Conservation (phyloP, 2,113 vertebrate genomes). For the Asarcornis scutulata region DNA sequence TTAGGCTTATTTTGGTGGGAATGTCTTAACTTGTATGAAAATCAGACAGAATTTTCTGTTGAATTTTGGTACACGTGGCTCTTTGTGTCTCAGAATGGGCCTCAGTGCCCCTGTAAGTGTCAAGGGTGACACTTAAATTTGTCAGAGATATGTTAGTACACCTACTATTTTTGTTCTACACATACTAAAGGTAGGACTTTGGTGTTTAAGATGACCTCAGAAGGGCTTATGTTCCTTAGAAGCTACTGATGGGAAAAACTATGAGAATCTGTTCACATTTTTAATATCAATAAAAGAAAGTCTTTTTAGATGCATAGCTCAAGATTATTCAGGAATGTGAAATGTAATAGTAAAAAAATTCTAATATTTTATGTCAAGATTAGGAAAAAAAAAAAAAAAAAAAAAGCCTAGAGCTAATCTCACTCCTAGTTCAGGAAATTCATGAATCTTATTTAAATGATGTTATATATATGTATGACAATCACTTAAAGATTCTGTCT, state of each 20-base stretch:
- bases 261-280: neutral
- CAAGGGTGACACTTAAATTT: neutral
- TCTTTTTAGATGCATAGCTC: neutral
- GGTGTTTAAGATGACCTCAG: neutral
- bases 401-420: neutral
- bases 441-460: neutral
- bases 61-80: neutral
- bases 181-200: neutral
- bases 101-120: neutral
- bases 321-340: neutral
- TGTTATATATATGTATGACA: neutral
- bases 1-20: neutral
- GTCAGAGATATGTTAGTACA: neutral
- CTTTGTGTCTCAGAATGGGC: neutral
- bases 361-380: neutral
- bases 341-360: neutral
- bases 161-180: neutral
- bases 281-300: neutral
- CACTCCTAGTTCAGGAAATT: neutral
- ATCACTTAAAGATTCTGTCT: neutral
- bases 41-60: neutral
- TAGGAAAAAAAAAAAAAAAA: neutral
- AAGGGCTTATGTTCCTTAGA: neutral
- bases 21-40: neutral
- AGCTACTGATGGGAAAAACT: neutral